Conservation (phyloP, 2,888 invertebrate species). For the Caenorhabditis angaria region DNA sequence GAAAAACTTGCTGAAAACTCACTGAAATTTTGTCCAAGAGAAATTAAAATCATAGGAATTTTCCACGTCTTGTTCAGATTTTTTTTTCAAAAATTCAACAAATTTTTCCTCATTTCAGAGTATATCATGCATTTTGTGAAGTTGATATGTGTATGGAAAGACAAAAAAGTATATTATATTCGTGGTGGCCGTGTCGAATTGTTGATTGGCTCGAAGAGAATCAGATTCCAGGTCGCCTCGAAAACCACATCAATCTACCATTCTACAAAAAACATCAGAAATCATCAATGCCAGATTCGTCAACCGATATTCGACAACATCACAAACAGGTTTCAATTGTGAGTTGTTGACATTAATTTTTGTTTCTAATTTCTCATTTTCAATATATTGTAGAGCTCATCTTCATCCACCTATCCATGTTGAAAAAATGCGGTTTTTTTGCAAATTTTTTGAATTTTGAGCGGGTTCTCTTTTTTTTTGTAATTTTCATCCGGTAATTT, state of each 20-base stretch:
- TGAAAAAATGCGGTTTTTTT: not conserved
- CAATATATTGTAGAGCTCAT: slow-evolving; percentile 3
- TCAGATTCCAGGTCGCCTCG: slow-evolving; percentile 53
- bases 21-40: no score
- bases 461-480: not conserved
- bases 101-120: slow-evolving; percentile 30
- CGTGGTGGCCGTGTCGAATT: slow-evolving; percentile 46
- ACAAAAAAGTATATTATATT: slow-evolving; percentile 44
- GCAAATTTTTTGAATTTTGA: no score
- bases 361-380: not conserved
- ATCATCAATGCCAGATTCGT: not conserved
- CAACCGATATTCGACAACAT: slow-evolving; percentile 40
- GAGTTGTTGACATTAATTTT: slow-evolving; percentile 25
- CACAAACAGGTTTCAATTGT: slow-evolving; percentile 60
- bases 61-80: not conserved
- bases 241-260: slow-evolving; percentile 17
- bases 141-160: slow-evolving; percentile 56
- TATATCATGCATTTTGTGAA: slow-evolving; percentile 61
- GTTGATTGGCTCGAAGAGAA: slow-evolving; percentile 61
- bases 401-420: slow-evolving; percentile 1
- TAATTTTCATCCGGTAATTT: not conserved
- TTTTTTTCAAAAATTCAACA: not conserved
- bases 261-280: not conserved
- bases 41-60: no score
- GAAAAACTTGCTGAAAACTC: no score